Conservation (phyloP, 2,113 vertebrate genomes). For the Peromyscus polionotus region DNA sequence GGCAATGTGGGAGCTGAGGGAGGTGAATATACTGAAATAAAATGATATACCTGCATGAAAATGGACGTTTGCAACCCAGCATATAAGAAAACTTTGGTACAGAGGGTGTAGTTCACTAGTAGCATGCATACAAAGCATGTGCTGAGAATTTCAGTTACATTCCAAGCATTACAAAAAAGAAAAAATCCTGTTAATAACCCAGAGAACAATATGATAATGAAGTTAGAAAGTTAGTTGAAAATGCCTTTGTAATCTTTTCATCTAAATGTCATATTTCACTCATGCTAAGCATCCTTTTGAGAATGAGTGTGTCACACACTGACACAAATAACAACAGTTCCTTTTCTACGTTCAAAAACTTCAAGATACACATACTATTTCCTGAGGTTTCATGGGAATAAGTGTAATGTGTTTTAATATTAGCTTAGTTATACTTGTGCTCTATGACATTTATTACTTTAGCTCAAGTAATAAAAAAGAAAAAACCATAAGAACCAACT, state of each 20-base stretch:
- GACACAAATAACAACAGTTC: neutral
- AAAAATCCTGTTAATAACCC: slow-evolving; percentile 48
- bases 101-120: neutral
- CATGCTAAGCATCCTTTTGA: slow-evolving; percentile 70
- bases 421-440: slow-evolving; percentile 78
- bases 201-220: slow-evolving; percentile 60
- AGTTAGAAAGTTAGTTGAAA: slow-evolving; percentile 70
- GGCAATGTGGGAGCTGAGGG: no score
- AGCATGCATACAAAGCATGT: neutral
- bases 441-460: slow-evolving; percentile 79
- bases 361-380: slow-evolving; percentile 51
- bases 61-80: neutral
- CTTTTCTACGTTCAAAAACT: slow-evolving; percentile 77
- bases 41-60: neutral
- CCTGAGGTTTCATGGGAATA: slow-evolving; percentile 61
- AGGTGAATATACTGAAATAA: neutral
- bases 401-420: slow-evolving; percentile 71
- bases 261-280: slow-evolving; percentile 70
- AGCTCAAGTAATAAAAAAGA: slow-evolving; percentile 78
- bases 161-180: neutral
- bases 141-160: neutral
- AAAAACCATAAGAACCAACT: slow-evolving; percentile 53
- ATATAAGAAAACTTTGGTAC: neutral
- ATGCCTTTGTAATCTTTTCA: slow-evolving; percentile 59
- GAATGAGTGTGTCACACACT: neutral